Base-by-base conservation (phyloP, 2,888 invertebrate genomes). In the Andrena marginata region DNA sequence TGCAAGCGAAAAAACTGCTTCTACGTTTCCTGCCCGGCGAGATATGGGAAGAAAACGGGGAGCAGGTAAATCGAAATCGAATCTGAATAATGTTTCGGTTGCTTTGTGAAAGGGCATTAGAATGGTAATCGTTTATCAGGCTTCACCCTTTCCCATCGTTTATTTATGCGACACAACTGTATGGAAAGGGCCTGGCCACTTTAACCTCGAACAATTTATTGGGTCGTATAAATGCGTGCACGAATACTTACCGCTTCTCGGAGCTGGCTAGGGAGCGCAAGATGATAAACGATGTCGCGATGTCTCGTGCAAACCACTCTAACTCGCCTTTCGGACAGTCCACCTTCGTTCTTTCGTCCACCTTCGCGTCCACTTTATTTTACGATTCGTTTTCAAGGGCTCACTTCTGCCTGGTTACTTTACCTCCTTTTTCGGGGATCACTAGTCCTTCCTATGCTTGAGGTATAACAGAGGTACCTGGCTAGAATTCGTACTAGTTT, bases 281-380 rank as follows among this genome's bases (percentile, higher is more conserved):
- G 51, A 85, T 85, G 85, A 85, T 80, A 80, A 85, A 85, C 72
- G 85, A 85, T 29, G 67, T 63, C 75, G 75, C 80, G 77, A 85
- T 80, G 83, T 80, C 49, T 56, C 65, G 48, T 42, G 59, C 81
- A 78, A 72, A 29, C 67, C 16, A 63, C 20, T 31, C 10, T 10
- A 8, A 16, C 26, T 31, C 63, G 65, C 20, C 49, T 63, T 56
- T 62, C 79, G 65, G 65, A 23, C 48, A n/a, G 65, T 65, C 73
- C 60, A 33, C n/a, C 67, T 63, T 49, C 33, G n/a, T 77, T 71
- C 62, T 80, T 80, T 72, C 49, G 79, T 80, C 85, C 73, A 70
- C 60, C 69, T 64, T 56, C 6, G 20, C 68, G 29, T 68, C 63
- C 51, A 54, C 31, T 20, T 5, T 23, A 26, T 29, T 4, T 33